Evolutionary conservation across 2,113 vertebrate species (phyloP), one percentile per base, ranked within the genome.

Genomic region (Garra rufa): DNA sequence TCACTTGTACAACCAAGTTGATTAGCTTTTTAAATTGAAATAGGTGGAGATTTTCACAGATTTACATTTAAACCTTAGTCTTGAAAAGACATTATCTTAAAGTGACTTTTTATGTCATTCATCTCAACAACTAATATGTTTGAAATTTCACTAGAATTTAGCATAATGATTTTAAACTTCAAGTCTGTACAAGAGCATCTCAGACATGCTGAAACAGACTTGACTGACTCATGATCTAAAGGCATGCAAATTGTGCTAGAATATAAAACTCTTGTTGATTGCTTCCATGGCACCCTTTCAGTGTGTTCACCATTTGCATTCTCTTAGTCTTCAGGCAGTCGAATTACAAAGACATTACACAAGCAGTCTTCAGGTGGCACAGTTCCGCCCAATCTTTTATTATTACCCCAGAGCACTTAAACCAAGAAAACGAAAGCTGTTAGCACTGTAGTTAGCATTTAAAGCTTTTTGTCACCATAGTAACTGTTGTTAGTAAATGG

Each of bases 241-340:
- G 24, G n/a, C 26, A 84, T 43, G 82, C 9, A 84, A 76, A 84
- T 69, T 57, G 43, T 28, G 81, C 50, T 30, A 48, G 28, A 75
- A 63, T 76, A 38, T 30, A 70, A 59, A 78, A 28, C 38, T n/a
- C 48, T 48, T 67, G 43, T 67, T 48, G 43, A 48, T 21, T 57
- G 83, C 67, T 75, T 77, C 74, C 83, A 57, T 78, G 46, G 59
- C 46, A 17, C 26, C 26, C 13, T 34, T 73, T 43, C 13, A 24
- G 3, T 67, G 73, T 52, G 17, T 17, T 41, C 11, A 7, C 13
- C 73, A 76, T 76, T 77, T 76, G 73, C 59, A 84, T 83, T 67
- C 44, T 11, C 38, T 77, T 48, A 65, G 71, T 76, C n/a, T 50
- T 46, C 4, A 48, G 48, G 46, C 61, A 76, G 15, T 50, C 5